Evolutionary conservation across 2,797 vertebrate species (phyloP).

Genomic region (Lateolabrax maculatus): DNA sequence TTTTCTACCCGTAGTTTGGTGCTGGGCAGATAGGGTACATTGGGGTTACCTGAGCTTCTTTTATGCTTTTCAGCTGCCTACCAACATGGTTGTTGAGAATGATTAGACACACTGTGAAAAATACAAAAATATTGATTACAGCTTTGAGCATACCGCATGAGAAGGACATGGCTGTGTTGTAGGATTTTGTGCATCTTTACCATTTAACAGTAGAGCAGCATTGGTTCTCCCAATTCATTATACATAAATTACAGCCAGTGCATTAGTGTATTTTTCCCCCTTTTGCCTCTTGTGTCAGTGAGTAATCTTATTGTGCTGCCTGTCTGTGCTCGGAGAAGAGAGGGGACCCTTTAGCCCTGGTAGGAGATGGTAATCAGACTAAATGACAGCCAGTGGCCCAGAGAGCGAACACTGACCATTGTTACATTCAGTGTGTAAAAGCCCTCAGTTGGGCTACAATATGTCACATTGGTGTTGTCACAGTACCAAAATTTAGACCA

Average conservation of each 20-base stretch:
- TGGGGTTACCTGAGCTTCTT: neutral
- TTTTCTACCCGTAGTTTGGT: neutral
- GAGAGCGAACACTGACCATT: slow-evolving; percentile 66
- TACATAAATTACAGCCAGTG: slow-evolving; percentile 27
- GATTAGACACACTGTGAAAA: no score
- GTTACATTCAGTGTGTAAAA: slow-evolving; percentile 55
- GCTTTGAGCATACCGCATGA: neutral
- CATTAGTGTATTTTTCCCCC: slow-evolving; percentile 33
- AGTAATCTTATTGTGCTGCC: slow-evolving; percentile 67
- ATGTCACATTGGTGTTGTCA: slow-evolving; percentile 47
- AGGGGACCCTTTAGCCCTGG: slow-evolving; percentile 70
- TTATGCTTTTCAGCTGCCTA: no score
- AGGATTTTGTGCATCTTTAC: slow-evolving; percentile 10
- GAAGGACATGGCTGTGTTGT: neutral
- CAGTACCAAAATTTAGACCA: neutral
- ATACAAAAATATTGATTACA: slow-evolving; percentile 10
- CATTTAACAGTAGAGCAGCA: slow-evolving; percentile 6
- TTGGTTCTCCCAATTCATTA: slow-evolving; percentile 36
- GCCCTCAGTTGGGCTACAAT: slow-evolving; percentile 43
- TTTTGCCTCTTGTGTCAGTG: slow-evolving; percentile 48
- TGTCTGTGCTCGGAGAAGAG: slow-evolving; percentile 60
- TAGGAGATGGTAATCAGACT: slow-evolving; percentile 73
- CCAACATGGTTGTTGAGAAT: no score
- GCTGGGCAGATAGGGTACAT: neutral
- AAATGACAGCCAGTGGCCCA: slow-evolving; percentile 74